Base-by-base conservation (phyloP, 1,140 invertebrate species). In the Eurytemora carolleeae region DNA sequence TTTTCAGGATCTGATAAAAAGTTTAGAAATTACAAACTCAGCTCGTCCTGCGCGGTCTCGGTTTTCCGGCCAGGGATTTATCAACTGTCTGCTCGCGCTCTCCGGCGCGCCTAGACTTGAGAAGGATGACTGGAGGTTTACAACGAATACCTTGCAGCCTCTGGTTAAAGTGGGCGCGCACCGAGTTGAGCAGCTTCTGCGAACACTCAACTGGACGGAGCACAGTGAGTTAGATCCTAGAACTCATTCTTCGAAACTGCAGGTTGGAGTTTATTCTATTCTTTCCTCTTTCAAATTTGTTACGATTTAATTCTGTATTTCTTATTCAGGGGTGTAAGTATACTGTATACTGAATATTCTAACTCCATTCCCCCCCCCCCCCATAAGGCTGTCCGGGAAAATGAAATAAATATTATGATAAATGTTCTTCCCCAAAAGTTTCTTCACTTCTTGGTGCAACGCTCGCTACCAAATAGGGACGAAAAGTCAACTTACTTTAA, bases 1-100 rank as follows among this genome's bases (percentile, higher is more conserved):
- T 55, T 52, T 52, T 44, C 18, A 55, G 53, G 60, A 62, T 25
- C 53, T 62, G 17, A 53, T 62, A 18, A 19, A 26, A 16, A 22
- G 20, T 31, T 25, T 62, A 16, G 54, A 52, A 3, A 62, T 62
- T n/a, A 53, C 54, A 15, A 54, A 24, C 17, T 61, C 59, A 1
- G 24, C 54, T 15, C 26, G 59, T 17, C 59, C 59, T 15, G 19
- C 18, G 18, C 22, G 26, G 2, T 61, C 44, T 22, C 18, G 2
- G 16, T 61, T 54, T 21, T 31, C 31, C 3, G 59, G 59, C 1
- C 25, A 44, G 59, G 59, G 59, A 16, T 31, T 21, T 52, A 31
- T 61, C 17, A 61, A 61, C 19, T 54, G 44, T 54, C 2, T 61
- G 54, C 15, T 12, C n/a, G 53, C 7, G 21, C 19, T 52, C 15